A percentile compares a stretch with the other conserved stretches of the same genome.
phyloP scores from a whole-genome alignment of 2,797 vertebrate genomes.

The Sternarchorhynchus goeldii region DNA sequence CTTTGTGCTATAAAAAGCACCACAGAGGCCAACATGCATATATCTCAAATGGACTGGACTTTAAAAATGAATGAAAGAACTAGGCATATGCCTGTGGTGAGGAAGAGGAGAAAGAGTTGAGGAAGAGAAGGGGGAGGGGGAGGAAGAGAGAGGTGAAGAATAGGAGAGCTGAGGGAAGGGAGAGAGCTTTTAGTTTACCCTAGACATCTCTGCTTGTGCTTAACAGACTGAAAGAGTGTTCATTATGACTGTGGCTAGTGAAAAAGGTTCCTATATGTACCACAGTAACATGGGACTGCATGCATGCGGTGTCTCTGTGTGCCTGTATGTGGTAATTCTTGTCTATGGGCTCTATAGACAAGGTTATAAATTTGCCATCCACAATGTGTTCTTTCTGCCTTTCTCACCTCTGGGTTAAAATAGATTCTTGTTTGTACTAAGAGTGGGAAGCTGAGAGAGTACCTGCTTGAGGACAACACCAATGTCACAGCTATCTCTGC shows the following conservation, averaged over 20 bases:
- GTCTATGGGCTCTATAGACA: slow-evolving; percentile 1
- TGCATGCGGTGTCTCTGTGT: background rate
- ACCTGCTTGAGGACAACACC: background rate
- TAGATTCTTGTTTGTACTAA: background rate
- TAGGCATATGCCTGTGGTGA: slow-evolving; percentile 40
- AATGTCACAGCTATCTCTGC: background rate
- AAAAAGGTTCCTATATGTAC: background rate
- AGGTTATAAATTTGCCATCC: background rate
- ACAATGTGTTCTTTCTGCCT: background rate
- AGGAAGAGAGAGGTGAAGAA: too few species aligned
- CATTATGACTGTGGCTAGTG: background rate
- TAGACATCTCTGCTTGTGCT: background rate
- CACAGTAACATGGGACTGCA: background rate
- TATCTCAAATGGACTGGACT: slow-evolving; percentile 43
- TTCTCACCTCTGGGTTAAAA: slow-evolving; percentile 27
- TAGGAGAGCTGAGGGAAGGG: background rate
- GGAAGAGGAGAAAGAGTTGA: slow-evolving; percentile 27
- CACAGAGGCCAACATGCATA: slow-evolving; percentile 25
- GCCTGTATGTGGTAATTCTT: background rate
- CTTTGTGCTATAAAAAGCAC: slow-evolving; percentile 45
- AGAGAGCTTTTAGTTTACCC: slow-evolving; percentile 17
- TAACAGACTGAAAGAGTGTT: slow-evolving; percentile 9
- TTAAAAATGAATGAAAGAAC: slow-evolving; percentile 56
- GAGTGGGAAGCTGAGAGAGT: background rate
- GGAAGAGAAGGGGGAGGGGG: slow-evolving; percentile 15